Base-by-base conservation (phyloP, 2,113 vertebrate genomes). In the Lanius ludovicianus region DNA sequence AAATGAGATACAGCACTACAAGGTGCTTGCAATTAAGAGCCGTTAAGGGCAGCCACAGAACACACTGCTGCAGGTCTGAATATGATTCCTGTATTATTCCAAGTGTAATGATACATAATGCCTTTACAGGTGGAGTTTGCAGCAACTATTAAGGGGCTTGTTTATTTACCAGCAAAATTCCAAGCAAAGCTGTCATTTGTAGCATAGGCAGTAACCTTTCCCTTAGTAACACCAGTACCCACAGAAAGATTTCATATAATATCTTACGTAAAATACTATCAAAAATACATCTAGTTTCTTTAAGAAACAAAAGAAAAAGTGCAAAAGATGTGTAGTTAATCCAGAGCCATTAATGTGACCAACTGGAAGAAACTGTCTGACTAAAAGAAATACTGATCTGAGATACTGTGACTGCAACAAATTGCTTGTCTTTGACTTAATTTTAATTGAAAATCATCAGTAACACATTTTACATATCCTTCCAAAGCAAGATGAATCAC, bases 1-100 rank as follows among this genome's bases (percentile, higher is more conserved):
- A 65, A 79, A 76, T 27, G 11, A 88, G 78, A 82, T 64, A 41
- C 0, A 87, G 18, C 25, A 56, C 59, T 74, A 67, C n/a, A 89
- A 70, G 73, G 42, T 90, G 49, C 74, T 75, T 74, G 63, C 65
- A 89, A 94, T 89, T 92, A 95, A 80, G 39, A 92, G 33, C 33
- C 69, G 94, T 78, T 71, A 90, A 41, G 50, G 56, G 39, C 62
- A 93, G 57, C 25, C 89, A 78, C 65, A 84, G 35, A 93, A 80
- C 57, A 75, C 46, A 60, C 20, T 84, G 84, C 75, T 81, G 50
- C 63, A 89, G 42, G 49, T 74, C 77, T 87, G 75, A 89, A 59
- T 78, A 71, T 0, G 27, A 93, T 62, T 89, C 35, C 65, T 46
- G 13, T 55, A 80, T 74, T 84, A 90, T 56, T 52, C 47, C 37